phyloP scores from a whole-genome alignment of 2,113 vertebrate genomes.

The Gnathonemus echidnorhynchus region DNA sequence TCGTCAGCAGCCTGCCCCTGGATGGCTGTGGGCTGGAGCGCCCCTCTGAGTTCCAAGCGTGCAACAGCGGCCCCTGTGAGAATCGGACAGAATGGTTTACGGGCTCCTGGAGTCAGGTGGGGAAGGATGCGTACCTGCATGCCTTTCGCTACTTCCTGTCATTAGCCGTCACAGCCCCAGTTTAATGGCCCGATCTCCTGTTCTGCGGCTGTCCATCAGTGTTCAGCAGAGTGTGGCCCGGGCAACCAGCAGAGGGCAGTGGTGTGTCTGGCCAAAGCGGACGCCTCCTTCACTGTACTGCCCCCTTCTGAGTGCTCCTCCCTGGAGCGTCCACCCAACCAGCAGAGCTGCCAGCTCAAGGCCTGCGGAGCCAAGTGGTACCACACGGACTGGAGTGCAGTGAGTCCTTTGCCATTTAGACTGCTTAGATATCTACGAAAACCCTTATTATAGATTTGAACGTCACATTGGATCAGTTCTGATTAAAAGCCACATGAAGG shows the following conservation, averaged over 20 bases:
- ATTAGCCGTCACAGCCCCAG: not conserved
- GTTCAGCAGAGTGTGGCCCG: conserved; percentile 81
- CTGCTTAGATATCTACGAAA: not conserved
- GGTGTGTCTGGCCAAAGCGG: conserved; percentile 73
- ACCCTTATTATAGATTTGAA: not conserved
- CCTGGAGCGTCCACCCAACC: conserved; percentile 74
- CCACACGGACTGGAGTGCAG: conserved; percentile 90
- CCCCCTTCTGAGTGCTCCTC: conserved; percentile 77
- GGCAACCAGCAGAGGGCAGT: conserved; percentile 88
- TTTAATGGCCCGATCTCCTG: not conserved
- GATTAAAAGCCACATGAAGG: not conserved
- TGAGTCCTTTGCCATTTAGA: conserved; percentile 53
- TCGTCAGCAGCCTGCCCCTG: conserved; percentile 80
- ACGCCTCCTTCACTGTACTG: conserved; percentile 64
- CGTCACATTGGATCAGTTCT: not conserved
- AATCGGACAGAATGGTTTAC: conserved; percentile 86
- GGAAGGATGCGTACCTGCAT: not conserved
- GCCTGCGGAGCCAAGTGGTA: conserved; percentile 88
- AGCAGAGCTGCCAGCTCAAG: conserved; percentile 81
- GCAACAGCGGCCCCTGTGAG: conserved; percentile 76
- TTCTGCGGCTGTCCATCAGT: conserved; percentile 54
- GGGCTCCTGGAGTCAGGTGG: conserved; percentile 88
- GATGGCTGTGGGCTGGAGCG: conserved; percentile 81
- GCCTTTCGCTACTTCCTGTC: not conserved
- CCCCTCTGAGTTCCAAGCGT: conserved; percentile 67